Base-by-base conservation (phyloP, 1,140 invertebrate genomes). In the Formica exsecta region DNA sequence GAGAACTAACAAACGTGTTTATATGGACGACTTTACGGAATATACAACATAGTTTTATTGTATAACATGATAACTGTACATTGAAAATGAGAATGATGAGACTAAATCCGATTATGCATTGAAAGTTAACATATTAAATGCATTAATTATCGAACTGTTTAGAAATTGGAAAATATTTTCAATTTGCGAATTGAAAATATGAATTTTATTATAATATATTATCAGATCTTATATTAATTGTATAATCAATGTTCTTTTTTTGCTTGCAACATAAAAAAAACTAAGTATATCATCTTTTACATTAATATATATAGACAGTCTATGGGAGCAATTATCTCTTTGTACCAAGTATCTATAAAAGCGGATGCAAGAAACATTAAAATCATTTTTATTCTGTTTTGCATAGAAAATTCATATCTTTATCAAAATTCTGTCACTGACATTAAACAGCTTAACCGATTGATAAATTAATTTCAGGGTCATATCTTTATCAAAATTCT, bases 11-110 rank as follows among this genome's bases (percentile, higher is more conserved):
- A 95, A 95, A 79, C 94, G 95, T 87, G 94, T 95, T 85, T 94
- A 96, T 88, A 96, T 97, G 94, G 96, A 97, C 92, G 96, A 97
- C 93, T 97, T 97, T 94, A 97, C 97, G 85, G 96, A 97, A 93
- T 97, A 97, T 93, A 96, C 96, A 51, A 95, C 93, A 89, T 91
- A 71, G 77, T 38, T 66, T 80, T 44, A 70, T 57, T 44, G 19
- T 62, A n/a, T 54, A 66, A 89, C 59, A 73, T 83, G 71, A 64
- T 57, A 44, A 32, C 32, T 62, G 77, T 62, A 80, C 59, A 71
- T 68, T 32, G 32, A 62, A 71, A 32, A 62, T 13, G 29, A 44
- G 22, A 77, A 65, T 44, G 38, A 19, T 51, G 6, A 64, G 16
- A 22, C 9, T 44, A 5, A 8, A 44, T 77, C 25, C 13, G 25